A percentile compares a stretch with the other conserved stretches of the same genome.
Evolutionary conservation across 2,888 invertebrate genomes (phyloP).

Genomic region (Siphlonurus alternatus): DNA sequence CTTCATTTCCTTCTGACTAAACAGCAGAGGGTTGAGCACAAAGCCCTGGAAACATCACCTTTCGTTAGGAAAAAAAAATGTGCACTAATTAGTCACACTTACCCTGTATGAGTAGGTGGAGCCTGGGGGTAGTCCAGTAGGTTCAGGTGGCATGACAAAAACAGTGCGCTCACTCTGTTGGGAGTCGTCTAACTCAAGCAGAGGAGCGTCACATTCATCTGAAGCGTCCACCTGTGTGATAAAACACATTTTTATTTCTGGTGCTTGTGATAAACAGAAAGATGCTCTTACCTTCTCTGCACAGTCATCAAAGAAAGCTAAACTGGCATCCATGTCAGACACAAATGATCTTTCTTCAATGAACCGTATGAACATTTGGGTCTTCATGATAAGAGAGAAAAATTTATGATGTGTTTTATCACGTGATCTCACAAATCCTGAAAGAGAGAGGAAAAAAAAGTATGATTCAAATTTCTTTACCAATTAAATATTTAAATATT

Average conservation of each 20-base stretch:
- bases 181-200: conserved; percentile 67
- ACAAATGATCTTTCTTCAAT: conserved; percentile 98
- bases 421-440: conserved; percentile 64
- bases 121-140: conserved; percentile 25
- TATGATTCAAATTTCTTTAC: background rate
- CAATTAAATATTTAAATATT: too few relatives aligned
- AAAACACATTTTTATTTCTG: too few relatives aligned
- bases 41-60: conserved; percentile 16
- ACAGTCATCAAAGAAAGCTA: conserved; percentile 96
- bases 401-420: conserved; percentile 66
- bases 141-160: conserved; percentile 87
- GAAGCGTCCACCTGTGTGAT: conserved; percentile 20
- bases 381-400: conserved; percentile 74
- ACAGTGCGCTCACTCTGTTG: conserved; percentile 81
- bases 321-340: conserved; percentile 89
- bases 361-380: conserved; percentile 96
- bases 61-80: conserved; percentile 16
- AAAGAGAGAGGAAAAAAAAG: conserved; percentile 7
- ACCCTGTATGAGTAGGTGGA: conserved; percentile 21
- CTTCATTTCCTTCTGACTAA: conserved; percentile 21
- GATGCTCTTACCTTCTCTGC: conserved; percentile 53
- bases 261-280: background rate
- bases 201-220: conserved; percentile 38
- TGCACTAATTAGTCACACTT: background rate
- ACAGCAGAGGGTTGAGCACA: conserved; percentile 26